Evolutionary conservation across 2,797 vertebrate species (phyloP), one percentile per base, ranked within the genome.

Genomic region (Eidolon dupreanum): DNA sequence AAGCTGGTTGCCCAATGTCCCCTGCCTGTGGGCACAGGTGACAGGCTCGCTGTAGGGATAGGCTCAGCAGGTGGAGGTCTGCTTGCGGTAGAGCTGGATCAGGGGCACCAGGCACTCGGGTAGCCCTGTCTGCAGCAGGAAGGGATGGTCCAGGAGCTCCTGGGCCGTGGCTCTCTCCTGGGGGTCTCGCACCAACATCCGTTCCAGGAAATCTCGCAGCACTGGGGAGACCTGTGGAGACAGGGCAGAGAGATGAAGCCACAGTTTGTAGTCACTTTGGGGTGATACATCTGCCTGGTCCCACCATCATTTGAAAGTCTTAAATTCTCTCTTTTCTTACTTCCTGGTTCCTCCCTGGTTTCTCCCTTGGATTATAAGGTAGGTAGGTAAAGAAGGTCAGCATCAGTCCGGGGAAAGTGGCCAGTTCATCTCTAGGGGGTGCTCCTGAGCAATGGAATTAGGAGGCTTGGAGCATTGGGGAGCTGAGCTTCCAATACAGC

Each of bases 61-160:
- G 96, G 83, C 96, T 99, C 99, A 99, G 99, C 99, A 99, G 98
- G 99, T 99, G 86, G 99, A 99, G 98, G 99, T 99, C 95, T 99
- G 99, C 97, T 99, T 99, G 95, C 99, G 99, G 97, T 99, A 99
- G 97, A 99, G 99, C 85, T 99, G 99, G 98, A 99, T 99, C 92
- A 99, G 99, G 43, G 99, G 99, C 75, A 99, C 99, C 98, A 99
- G 98, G 98, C 99, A 99, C 98, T 99, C 99, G 0, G 99, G 99
- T 88, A 99, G 99, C 91, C 99, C 99, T 0, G 99, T 99, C 99
- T 99, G 99, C 96, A 99, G 99, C 98, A 99, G 98, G 98, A 99
- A 99, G 38, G 99, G 99, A 90, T 99, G 99, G 97, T 99, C 99
- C 96, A 99, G 99, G 33, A 99, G 99, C 95, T 99, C 99, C 16